Evolutionary conservation across 2,888 invertebrate genomes (phyloP), one percentile per base, ranked within the genome.

Genomic region (Agrotis exclamationis): DNA sequence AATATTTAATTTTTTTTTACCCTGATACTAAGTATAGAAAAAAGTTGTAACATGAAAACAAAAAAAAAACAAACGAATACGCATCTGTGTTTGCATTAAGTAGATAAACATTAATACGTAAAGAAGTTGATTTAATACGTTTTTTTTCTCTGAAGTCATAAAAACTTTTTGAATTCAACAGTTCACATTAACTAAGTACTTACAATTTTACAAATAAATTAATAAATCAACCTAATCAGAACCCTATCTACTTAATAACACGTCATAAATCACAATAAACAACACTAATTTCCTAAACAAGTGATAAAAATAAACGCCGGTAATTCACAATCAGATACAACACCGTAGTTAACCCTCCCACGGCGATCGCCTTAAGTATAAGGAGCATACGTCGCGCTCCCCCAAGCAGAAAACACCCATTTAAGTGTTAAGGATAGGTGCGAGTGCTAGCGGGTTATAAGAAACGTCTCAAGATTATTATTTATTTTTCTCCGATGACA

Each of bases 381-480:
- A 91, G 88, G 89, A 89, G 87, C 93, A 92, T 91, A 92, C 94
- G 93, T 90, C 90, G 85, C 87, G 93, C 92, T 92, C 91, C 91
- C 91, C 88, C 85, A 87, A 92, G 89, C 93, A 91, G 91, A 91
- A 93, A 95, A 93, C 88, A 91, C 86, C 90, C 91, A 91, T 92
- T 93, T 92, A 90, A 92, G 91, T 86, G 82, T 88, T 87, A 82
- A 76, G 86, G 79, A 81, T 66, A 57, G 87, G 86, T 69, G 68
- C 64, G 20, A 82, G 74, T 87, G 66, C 0, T 0, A 66, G 86
- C 86, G 85, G 53, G 13, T 33, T 67, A 7, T n/a, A 68, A 80
- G 69, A 67, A 57, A 50, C 63, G 33, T 72, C 71, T 76, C 75
- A 13, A 39, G 1, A 16, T 50, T n/a, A 33, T n/a, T 11, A 22